Evolutionary conservation across 64 coral and sea anemone genomes (phyloP).

Genomic region (Stichodactyla helianthus): DNA sequence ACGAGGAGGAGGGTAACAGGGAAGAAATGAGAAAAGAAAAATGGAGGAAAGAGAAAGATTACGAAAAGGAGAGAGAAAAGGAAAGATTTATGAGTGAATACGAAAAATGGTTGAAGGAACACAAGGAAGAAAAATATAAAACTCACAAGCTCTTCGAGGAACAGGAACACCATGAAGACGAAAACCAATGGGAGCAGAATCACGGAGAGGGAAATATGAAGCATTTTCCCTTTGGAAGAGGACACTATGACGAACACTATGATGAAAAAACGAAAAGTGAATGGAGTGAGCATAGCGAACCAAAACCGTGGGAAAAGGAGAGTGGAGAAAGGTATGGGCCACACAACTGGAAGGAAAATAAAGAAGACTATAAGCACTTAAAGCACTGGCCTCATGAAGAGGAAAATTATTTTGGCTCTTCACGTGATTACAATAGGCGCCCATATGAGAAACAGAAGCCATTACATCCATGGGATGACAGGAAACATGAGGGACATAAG

Average conservation of each 20-base stretch:
- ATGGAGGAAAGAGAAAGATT: not conserved
- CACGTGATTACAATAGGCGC: not conserved
- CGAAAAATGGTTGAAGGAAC: slow-evolving; percentile 9
- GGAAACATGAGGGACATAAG: not conserved
- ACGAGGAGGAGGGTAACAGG: not conserved
- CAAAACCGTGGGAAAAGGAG: not conserved
- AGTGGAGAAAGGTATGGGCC: not conserved
- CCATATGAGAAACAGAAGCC: not conserved
- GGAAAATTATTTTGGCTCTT: not conserved
- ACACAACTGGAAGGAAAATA: not conserved
- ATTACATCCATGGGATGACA: not conserved
- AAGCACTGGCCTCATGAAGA: not conserved
- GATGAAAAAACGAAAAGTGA: no score
- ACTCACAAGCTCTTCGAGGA: not conserved
- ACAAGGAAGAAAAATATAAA: not conserved
- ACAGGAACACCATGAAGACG: not conserved
- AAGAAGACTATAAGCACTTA: not conserved
- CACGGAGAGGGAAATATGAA: not conserved
- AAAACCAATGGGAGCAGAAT: not conserved
- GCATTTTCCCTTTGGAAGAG: slow-evolving; percentile 19
- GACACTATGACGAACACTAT: not conserved
- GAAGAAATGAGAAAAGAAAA: not conserved
- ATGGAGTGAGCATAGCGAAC: not conserved
- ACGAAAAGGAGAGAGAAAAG: slow-evolving; percentile 7
- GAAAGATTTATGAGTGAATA: not conserved